Evolutionary conservation across 2,113 vertebrate species (phyloP).

Genomic region (Nerophis lumbriciformis): DNA sequence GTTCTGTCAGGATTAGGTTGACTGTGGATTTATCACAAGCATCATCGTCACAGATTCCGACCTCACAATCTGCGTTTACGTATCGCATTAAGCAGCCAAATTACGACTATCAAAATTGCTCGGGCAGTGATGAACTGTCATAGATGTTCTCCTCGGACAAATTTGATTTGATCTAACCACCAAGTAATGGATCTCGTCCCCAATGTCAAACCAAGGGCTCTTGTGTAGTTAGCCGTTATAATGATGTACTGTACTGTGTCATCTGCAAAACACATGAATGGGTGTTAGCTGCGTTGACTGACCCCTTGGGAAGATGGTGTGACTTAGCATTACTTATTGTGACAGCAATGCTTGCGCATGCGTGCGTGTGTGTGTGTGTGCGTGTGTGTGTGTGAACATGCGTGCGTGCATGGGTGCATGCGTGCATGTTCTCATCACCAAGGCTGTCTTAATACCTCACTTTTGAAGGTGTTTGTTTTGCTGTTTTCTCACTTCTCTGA

Average conservation of each 20-base stretch:
- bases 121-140: conserved; percentile 40
- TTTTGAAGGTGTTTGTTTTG: conserved; percentile 24
- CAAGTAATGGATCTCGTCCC: conserved; percentile 40
- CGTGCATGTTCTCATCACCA: conserved; percentile 7
- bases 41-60: conserved; percentile 35
- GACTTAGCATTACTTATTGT: conserved; percentile 35
- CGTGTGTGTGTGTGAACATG: no score
- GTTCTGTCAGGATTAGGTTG: conserved; percentile 28
- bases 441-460: conserved; percentile 19
- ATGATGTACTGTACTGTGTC: conserved; percentile 41
- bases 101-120: conserved; percentile 33
- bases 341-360: neutral
- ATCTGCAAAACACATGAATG: conserved; percentile 34
- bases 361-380: conserved; percentile 5
- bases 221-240: conserved; percentile 34
- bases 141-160: conserved; percentile 36
- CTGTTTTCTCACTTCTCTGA: conserved; percentile 2
- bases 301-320: conserved; percentile 29
- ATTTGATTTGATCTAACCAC: conserved; percentile 38
- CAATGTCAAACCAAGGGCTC: conserved; percentile 54
- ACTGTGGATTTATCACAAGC: conserved; percentile 38
- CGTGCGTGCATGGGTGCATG: no score
- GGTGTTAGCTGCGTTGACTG: conserved; percentile 19
- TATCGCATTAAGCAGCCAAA: conserved; percentile 23
- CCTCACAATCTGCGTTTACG: conserved; percentile 33